Base-by-base conservation (phyloP, 2,113 vertebrate species). In the Misgurnus mizolepis region DNA sequence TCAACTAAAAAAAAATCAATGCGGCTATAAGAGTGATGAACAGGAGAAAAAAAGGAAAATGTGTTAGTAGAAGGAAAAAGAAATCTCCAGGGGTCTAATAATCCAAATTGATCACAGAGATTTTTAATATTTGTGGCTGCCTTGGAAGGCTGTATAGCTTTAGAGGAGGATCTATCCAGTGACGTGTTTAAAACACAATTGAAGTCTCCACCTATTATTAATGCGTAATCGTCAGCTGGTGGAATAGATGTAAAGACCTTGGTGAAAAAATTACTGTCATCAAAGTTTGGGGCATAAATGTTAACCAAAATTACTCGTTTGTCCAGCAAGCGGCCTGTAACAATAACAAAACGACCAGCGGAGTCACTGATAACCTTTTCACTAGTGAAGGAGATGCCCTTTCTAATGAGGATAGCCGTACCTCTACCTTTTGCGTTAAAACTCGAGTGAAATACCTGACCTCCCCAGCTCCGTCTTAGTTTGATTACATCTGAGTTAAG, bases 201-300 rank as follows among this genome's bases (percentile, higher is more conserved):
- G 0, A 71, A 66, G 10, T 66, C 64, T 6, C 64, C 64, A 27
- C 64, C 22, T 39, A 66, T 66, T 34, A 39, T 39, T 40, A 68
- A 40, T 9, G 11, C 14, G n/a, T 39, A 56, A 10, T 39, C 34
- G 10, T 72, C 22, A n/a, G 1, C 17, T 55, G 3, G 3, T 53
- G 47, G 49, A 56, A 72, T 72, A 55, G 22, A n/a, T 14, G 50
- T n/a, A n/a, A 72, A 55, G 15, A 58, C 70, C 6, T 40, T 53
- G 1, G 0, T 72, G 3, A 72, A 72, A 56, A 72, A 72, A 72
- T 58, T 34, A 12, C 27, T 11, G 5, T 68, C 43, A 6, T 49
- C 67, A 68, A 68, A 68, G n/a, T 22, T 72, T 58, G 70, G 70
- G 7, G 70, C 70, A 72, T 58, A 58, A 15, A 72, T 56, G n/a